A percentile compares a stretch with the other conserved stretches of the same genome.
These are phyloP conservation scores for Drosophila watanabei DNA, from an alignment of 1,140 invertebrate genomes.

Conservation along the genomic window DNA sequence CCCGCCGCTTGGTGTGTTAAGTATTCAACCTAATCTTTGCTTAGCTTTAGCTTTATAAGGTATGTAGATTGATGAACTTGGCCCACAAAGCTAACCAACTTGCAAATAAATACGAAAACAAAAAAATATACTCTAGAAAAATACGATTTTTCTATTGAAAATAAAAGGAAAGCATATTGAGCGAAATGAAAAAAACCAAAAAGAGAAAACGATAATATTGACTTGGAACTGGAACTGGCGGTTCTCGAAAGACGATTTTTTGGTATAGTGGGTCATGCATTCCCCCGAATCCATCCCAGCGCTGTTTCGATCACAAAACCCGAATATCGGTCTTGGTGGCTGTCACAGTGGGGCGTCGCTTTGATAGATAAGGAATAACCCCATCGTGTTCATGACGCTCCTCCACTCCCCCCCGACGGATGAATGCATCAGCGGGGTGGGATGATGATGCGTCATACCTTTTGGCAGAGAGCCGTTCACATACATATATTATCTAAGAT, in stretches of 20 bases:
- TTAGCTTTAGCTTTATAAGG: conserved; percentile 72
- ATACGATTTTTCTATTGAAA: conserved; percentile 76
- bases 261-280: conserved; percentile 14
- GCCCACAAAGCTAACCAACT: conserved; percentile 26
- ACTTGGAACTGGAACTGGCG: conserved; percentile 71
- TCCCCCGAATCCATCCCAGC: conserved; percentile 9
- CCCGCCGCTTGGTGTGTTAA: conserved; percentile 71
- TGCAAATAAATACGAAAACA: conserved; percentile 61
- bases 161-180: conserved; percentile 66
- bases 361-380: conserved; percentile 10
- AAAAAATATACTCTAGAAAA: conserved; percentile 69
- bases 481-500: not conserved
- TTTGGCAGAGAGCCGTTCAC: not conserved
- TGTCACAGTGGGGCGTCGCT: conserved; percentile 18
- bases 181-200: conserved; percentile 51
- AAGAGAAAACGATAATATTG: conserved; percentile 49
- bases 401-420: not conserved
- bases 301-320: conserved; percentile 18
- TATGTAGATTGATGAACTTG: conserved; percentile 70
- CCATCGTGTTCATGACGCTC: not conserved
- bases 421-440: conserved; percentile 1
- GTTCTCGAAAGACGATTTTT: conserved; percentile 65
- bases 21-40: conserved; percentile 55
- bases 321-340: not conserved
- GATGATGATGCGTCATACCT: conserved; percentile 8